phyloP scores from a whole-genome alignment of 2,113 vertebrate genomes.

The Phyllopteryx taeniolatus region DNA sequence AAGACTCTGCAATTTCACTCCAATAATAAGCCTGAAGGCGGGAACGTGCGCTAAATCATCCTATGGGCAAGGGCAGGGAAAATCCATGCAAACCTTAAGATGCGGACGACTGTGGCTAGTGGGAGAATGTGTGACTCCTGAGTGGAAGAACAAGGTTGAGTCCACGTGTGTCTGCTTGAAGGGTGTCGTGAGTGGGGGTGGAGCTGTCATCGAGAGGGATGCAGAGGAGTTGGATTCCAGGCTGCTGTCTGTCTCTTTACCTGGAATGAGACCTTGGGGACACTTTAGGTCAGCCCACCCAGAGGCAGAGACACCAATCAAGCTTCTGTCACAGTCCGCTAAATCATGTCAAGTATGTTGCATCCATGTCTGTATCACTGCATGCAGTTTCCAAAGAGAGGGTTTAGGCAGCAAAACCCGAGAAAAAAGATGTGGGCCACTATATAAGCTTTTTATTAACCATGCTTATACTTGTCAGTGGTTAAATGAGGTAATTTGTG shows the following conservation, averaged over 20 bases:
- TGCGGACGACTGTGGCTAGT: conserved; percentile 65
- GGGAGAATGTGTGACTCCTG: conserved; percentile 73
- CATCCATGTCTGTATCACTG: conserved; percentile 16
- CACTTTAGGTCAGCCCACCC: conserved; percentile 83
- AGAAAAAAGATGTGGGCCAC: neutral
- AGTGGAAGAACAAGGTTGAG: conserved; percentile 35
- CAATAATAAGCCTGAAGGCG: conserved; percentile 84
- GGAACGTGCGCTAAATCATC: conserved; percentile 75
- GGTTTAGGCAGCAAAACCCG: neutral
- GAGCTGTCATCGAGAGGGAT: conserved; percentile 56
- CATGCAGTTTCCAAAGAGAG: neutral
- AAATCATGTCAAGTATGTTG: conserved; percentile 48
- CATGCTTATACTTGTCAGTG: no score
- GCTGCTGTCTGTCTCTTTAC: conserved; percentile 76
- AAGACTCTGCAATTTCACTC: conserved; percentile 89
- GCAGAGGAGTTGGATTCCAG: conserved; percentile 61
- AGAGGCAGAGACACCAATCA: conserved; percentile 75
- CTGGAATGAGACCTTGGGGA: conserved; percentile 82
- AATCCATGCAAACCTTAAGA: conserved; percentile 56
- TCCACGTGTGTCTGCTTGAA: neutral
- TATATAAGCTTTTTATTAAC: neutral
- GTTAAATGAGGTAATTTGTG: neutral
- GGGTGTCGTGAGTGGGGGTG: conserved; percentile 23
- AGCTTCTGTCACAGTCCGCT: conserved; percentile 49
- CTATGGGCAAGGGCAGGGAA: conserved; percentile 13